phyloP scores from a whole-genome alignment of 2,888 invertebrate genomes.

The Pyrocoelia pectoralis region DNA sequence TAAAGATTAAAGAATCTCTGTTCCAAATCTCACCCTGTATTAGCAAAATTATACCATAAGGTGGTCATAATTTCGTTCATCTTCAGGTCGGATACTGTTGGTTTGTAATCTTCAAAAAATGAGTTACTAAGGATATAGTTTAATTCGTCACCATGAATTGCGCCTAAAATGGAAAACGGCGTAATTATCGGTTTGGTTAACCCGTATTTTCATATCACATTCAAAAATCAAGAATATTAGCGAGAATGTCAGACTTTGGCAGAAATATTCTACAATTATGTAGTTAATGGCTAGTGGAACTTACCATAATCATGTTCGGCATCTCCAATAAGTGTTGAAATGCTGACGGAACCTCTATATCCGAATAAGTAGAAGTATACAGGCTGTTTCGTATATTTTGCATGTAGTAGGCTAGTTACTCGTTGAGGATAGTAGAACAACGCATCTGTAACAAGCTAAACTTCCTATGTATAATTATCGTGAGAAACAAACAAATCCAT shows the following conservation, averaged over 20 bases:
- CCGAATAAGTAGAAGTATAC: conserved; percentile 4
- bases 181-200: too few relatives aligned
- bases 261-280: not conserved
- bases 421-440: not conserved
- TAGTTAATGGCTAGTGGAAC: not conserved
- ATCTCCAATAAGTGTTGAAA: not conserved
- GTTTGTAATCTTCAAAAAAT: conserved; percentile 54
- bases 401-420: not conserved
- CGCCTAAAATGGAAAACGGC: conserved; percentile 62
- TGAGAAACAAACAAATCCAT: too few relatives aligned
- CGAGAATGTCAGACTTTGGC: too few relatives aligned
- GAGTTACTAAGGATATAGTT: conserved; percentile 73
- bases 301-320: conserved; percentile 3
- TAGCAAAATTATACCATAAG: conserved; percentile 81
- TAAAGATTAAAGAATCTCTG: too few relatives aligned
- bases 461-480: too few relatives aligned
- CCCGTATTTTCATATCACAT: too few relatives aligned
- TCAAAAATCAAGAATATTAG: too few relatives aligned
- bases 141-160: conserved; percentile 84
- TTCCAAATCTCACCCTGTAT: conserved; percentile 64
- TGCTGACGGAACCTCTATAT: not conserved
- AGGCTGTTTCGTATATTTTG: not conserved
- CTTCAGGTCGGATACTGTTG: conserved; percentile 64
- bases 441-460: not conserved
- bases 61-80: conserved; percentile 69